Evolutionary conservation across 92 coral and sea anemone species (phyloP), one percentile per base, ranked within the genome.

Genomic region (Galaxea fascicularis): DNA sequence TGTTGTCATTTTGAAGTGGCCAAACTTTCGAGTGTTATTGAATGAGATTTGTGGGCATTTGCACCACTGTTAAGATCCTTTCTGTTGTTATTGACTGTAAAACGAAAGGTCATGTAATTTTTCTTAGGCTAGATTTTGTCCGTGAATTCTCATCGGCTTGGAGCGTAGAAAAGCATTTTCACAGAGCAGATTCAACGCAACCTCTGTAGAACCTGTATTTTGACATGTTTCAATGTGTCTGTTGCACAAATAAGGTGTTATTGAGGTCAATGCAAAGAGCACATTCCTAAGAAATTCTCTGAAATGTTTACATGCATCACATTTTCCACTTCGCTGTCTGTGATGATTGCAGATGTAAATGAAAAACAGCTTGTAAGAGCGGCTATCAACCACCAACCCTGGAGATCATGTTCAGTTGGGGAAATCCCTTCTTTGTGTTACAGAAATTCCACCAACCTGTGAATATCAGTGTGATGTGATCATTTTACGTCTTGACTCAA

Each of bases 261-360:
- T 63, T 65, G 28, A n/a, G 63, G 63, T 65, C 74, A 65, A 52
- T 30, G 51, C 47, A 17, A 53, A 47, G 74, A 64, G 84, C 70
- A 66, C 65, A 41, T 79, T 76, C 70, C 86, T 56, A 9, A 69
- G 53, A 82, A 51, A 68, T 73, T 71, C 85, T 35, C 76, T 62
- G 76, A 73, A 79, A 89, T 89, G 74, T 84, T 89, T 54, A 63
- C 92, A 89, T 89, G 35, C 86, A 78, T 84, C 65, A 84, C 87
- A 89, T 89, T 68, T 72, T 46, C 51, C 71, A 71, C 78, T 52
- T 56, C 44, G 58, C 78, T 35, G 25, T 25, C 77, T 57, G 53
- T 18, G 25, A 70, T 60, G 85, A 68, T 67, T 80, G 65, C 18
- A 17, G 44, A 51, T 70, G 18, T 57, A 20, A 66, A 66, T 80